phyloP scores from a whole-genome alignment of 2,888 invertebrate species.

The Nymphalis c-album region DNA sequence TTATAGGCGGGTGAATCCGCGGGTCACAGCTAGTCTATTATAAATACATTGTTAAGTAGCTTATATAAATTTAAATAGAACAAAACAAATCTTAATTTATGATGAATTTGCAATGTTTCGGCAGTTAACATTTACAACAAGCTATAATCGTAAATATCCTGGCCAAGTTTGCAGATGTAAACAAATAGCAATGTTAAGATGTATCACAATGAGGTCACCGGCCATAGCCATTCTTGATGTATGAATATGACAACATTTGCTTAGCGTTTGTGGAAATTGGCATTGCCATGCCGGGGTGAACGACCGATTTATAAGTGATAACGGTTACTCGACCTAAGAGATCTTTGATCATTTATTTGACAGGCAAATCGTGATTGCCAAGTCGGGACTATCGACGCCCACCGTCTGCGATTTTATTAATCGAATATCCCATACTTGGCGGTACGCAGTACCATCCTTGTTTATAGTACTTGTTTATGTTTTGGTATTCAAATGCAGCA shows the following conservation, averaged over 20 bases:
- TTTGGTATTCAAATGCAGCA: background rate
- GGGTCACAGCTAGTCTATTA: too few relatives aligned
- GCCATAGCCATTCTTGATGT: conserved; percentile 29
- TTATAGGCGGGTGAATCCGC: too few relatives aligned
- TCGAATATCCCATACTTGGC: conserved; percentile 29
- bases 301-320: conserved; percentile 49
- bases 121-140: background rate
- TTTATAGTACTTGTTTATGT: background rate
- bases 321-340: conserved; percentile 56
- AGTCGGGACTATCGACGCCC: conserved; percentile 33
- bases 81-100: background rate
- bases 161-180: conserved; percentile 1
- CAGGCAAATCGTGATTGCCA: conserved; percentile 46
- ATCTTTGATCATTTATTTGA: conserved; percentile 49
- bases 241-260: conserved; percentile 51
- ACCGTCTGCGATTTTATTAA: conserved; percentile 39
- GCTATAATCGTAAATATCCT: background rate
- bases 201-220: conserved; percentile 37
- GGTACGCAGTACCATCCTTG: background rate
- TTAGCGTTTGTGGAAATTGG: conserved; percentile 46
- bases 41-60: too few relatives aligned
- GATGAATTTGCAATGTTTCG: background rate
- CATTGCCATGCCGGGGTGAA: conserved; percentile 47
- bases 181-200: conserved; percentile 6
- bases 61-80: background rate